A percentile compares a stretch with the other conserved stretches of the same genome.
These are phyloP conservation scores for Antigone vipio DNA, from an alignment of 2,113 vertebrate genomes.

Conservation along the genomic window DNA sequence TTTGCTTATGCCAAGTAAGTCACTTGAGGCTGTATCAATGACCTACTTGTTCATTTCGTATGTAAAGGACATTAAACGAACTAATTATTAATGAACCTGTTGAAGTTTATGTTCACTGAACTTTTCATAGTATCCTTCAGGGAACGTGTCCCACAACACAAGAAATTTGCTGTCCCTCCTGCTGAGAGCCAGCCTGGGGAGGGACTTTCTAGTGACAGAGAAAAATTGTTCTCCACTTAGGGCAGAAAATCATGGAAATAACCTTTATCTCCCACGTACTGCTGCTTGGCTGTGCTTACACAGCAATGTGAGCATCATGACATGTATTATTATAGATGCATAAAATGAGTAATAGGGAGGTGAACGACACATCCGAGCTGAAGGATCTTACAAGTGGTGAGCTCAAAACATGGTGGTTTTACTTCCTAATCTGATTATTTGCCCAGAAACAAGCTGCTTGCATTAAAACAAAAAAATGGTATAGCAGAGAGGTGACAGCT, in stretches of 20 bases:
- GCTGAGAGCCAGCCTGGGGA: neutral
- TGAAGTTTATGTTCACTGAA: neutral
- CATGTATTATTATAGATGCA: neutral
- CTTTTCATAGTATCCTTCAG: neutral
- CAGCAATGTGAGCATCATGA: neutral
- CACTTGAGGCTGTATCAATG: slow-evolving; percentile 35
- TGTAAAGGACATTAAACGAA: neutral
- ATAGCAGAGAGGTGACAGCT: neutral
- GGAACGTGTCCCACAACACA: neutral
- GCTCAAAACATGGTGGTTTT: neutral
- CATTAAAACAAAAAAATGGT: neutral
- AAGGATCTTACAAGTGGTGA: neutral
- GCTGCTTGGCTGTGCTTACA: neutral
- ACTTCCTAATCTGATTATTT: neutral
- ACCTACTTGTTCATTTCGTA: slow-evolving; percentile 33
- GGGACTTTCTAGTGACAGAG: neutral
- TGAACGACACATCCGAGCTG: neutral
- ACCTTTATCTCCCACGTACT: neutral
- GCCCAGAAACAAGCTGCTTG: neutral
- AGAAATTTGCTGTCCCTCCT: neutral
- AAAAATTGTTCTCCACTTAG: neutral
- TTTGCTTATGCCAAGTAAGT: neutral
- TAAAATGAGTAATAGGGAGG: neutral
- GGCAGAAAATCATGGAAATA: neutral
- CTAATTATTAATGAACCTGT: slow-evolving; percentile 40